Evolutionary conservation across 2,113 vertebrate species (phyloP).

Genomic region (Lagopus leucura): DNA sequence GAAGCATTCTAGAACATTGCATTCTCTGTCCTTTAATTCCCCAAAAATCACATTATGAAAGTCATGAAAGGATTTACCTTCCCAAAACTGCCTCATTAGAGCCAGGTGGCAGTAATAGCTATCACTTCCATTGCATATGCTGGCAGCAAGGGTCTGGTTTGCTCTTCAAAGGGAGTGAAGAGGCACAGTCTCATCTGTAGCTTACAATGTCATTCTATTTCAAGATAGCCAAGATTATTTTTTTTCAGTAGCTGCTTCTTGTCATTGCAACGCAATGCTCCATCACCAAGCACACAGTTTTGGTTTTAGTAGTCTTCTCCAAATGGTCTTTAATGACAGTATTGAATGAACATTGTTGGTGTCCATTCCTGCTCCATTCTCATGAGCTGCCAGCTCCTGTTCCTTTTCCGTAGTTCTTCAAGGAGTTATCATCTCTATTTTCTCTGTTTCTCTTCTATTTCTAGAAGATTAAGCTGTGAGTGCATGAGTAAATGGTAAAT

Average conservation of each 20-base stretch:
- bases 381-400: background rate
- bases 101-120: rapidly evolving
- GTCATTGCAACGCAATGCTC: background rate
- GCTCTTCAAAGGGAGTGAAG: background rate
- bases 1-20: background rate
- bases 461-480: background rate
- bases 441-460: background rate
- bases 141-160: rapidly evolving
- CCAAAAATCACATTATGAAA: background rate
- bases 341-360: background rate
- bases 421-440: background rate
- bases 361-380: background rate
- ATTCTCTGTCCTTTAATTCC: background rate
- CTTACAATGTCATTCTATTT: background rate
- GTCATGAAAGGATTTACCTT: background rate
- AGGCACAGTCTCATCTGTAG: background rate
- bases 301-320: background rate
- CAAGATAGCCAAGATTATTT: background rate
- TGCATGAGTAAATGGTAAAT: background rate
- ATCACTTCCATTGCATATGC: background rate
- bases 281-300: background rate
- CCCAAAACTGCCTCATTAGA: background rate
- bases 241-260: background rate
- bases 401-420: background rate
- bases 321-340: background rate